A percentile compares a stretch with the other conserved stretches of the same genome.
Evolutionary conservation across 64 coral and sea anemone genomes (phyloP).

Genomic region (Dendrophyllia cribrosa): DNA sequence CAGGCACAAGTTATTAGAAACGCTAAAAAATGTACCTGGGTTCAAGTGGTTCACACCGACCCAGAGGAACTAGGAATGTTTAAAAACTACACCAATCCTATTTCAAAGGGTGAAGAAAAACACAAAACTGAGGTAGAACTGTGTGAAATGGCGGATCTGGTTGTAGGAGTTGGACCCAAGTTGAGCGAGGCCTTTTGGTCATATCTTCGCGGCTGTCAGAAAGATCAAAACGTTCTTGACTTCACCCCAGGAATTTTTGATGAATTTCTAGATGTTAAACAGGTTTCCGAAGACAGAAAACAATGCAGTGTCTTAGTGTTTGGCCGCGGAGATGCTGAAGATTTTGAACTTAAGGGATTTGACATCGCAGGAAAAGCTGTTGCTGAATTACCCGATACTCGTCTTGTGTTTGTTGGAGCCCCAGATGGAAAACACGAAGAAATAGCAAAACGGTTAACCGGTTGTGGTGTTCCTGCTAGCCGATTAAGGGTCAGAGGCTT

Average conservation of each 20-base stretch:
- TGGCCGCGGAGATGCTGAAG: background rate
- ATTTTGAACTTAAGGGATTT: conserved; percentile 8
- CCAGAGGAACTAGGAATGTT: background rate
- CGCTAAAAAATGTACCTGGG: background rate
- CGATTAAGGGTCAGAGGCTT: background rate
- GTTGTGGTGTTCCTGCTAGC: accelerated
- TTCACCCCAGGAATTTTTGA: background rate
- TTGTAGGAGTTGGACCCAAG: conserved; percentile 5
- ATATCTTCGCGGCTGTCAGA: too few relatives aligned
- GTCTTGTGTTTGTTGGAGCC: background rate
- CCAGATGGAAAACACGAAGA: background rate
- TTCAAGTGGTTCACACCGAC: conserved; percentile 31
- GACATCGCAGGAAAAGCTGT: conserved; percentile 26
- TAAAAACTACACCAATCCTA: background rate
- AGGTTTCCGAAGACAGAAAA: background rate
- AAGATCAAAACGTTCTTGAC: background rate
- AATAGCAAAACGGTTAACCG: background rate
- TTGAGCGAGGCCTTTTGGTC: too few relatives aligned
- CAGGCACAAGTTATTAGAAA: background rate
- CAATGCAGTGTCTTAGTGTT: background rate
- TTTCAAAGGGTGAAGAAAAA: background rate
- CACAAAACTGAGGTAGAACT: background rate
- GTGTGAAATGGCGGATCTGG: background rate
- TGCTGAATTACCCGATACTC: background rate
- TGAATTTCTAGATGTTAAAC: background rate